These are phyloP conservation scores for Cyprinodon variegatus DNA, from an alignment of 2,113 vertebrate species.

Conservation along the genomic window DNA sequence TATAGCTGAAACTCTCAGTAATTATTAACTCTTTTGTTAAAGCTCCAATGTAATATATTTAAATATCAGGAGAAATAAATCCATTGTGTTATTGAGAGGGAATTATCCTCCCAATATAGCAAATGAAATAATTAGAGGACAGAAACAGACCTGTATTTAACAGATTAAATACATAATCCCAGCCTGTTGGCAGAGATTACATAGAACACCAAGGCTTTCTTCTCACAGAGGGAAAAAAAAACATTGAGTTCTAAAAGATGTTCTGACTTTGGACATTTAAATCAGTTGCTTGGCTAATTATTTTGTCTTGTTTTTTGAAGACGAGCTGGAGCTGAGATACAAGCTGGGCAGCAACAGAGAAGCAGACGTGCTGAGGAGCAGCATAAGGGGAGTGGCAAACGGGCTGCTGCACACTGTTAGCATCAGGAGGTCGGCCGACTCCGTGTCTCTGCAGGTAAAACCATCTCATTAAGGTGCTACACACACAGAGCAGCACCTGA, in stretches of 20 bases:
- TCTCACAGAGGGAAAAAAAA: not conserved
- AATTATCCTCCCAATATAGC: constrained; percentile 14
- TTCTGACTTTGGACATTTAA: not conserved
- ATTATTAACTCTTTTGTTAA: constrained; percentile 4
- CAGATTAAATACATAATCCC: constrained; percentile 14
- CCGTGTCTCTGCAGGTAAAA: constrained; percentile 73
- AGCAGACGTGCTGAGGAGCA: constrained; percentile 59
- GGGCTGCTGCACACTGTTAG: constrained; percentile 70
- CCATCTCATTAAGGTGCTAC: not conserved
- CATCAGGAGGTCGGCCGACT: constrained; percentile 56
- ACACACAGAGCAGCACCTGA: not conserved
- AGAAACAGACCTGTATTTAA: constrained; percentile 4
- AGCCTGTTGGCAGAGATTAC: not conserved
- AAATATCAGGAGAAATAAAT: constrained; percentile 5
- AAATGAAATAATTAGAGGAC: constrained; percentile 2
- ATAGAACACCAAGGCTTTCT: not conserved
- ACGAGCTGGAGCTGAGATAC: constrained; percentile 74
- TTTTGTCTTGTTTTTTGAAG: constrained; percentile 53
- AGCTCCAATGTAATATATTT: not conserved
- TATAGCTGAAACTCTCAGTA: not conserved
- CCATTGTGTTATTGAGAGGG: constrained; percentile 3
- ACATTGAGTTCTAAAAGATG: not conserved
- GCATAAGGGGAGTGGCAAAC: constrained; percentile 58
- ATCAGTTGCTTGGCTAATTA: not conserved
- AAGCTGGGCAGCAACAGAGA: constrained; percentile 70